Evolutionary conservation across 2,888 invertebrate species (phyloP), one percentile per base, ranked within the genome.

Genomic region (Cepaea hortensis): DNA sequence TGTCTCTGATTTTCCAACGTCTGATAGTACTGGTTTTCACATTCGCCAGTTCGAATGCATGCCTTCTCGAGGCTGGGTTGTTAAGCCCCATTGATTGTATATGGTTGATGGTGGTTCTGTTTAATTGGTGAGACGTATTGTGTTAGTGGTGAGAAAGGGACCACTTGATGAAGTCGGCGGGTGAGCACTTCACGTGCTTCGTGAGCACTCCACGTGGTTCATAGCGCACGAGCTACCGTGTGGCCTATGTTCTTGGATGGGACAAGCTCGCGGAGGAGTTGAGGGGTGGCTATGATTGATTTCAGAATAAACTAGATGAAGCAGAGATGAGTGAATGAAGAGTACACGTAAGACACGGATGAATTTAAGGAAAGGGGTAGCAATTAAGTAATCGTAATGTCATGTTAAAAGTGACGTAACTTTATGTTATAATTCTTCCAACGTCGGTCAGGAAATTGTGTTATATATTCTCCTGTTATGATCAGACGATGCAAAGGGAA

Each of bases 81-180:
- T 77, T 77, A 77, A 50, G 48, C 11, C 50, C 3, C 11, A 50
- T 20, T 55, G 82, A 70, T 61, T 73, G 73, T 82, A 23, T 73
- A 15, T 73, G 73, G 82, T 61, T 72, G 61, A 55, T 23, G 55
- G 72, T 55, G 72, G 76, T 77, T 65, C 62, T 76, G 77, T 84
- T 84, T 84, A 84, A 84, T 84, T 84, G 84, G 84, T 77, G 84
- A 76, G 84, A 18, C 50, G 50, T 68, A 77, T 84, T 84, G 84
- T 84, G 84, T 65, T 77, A 68, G 76, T 46, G 77, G 76, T 84
- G 84, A 77, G 84, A 84, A 77, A 84, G 70, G 65, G 70, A n/a
- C 65, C 84, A 84, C 84, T 84, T 79, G 84, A 84, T 76, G 77
- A 82, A 13, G 48, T 1, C 55, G 50, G 20, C 55, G 50, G 7